Evolutionary conservation across 2,113 vertebrate species (phyloP).

Genomic region (Neogobius melanostomus): DNA sequence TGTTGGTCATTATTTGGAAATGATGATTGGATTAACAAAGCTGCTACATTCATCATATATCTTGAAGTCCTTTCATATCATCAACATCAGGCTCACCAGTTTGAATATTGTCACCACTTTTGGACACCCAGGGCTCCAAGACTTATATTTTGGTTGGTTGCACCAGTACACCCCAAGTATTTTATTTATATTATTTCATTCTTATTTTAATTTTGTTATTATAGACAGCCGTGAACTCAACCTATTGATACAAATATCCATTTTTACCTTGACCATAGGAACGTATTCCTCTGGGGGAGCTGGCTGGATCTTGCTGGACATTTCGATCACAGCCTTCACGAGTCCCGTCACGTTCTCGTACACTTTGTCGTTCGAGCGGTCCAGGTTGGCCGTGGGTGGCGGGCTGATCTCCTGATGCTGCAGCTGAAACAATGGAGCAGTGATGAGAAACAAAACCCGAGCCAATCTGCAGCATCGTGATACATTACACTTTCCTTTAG

Average conservation of each 20-base stretch:
- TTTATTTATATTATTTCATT: no score
- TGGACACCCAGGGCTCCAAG: no score
- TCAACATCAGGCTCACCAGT: no score
- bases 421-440: constrained; percentile 75
- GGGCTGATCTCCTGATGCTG: constrained; percentile 98
- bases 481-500: background rate
- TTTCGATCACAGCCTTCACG: constrained; percentile 98
- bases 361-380: constrained; percentile 96
- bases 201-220: no score
- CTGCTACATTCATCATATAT: no score
- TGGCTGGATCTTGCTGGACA: constrained; percentile 98
- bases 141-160: no score
- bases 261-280: constrained; percentile 95
- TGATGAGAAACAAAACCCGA: constrained; percentile 1
- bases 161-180: no score
- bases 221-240: no score
- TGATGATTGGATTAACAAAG: no score
- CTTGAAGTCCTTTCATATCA: no score
- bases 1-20: no score
- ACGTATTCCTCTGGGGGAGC: constrained; percentile 96
- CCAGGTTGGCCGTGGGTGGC: constrained; percentile 94
- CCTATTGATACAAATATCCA: background rate
- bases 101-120: no score
- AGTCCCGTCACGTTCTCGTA: constrained; percentile 97
- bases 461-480: background rate